Conservation (phyloP, 2,113 vertebrate genomes). For the Penelope pileata region DNA sequence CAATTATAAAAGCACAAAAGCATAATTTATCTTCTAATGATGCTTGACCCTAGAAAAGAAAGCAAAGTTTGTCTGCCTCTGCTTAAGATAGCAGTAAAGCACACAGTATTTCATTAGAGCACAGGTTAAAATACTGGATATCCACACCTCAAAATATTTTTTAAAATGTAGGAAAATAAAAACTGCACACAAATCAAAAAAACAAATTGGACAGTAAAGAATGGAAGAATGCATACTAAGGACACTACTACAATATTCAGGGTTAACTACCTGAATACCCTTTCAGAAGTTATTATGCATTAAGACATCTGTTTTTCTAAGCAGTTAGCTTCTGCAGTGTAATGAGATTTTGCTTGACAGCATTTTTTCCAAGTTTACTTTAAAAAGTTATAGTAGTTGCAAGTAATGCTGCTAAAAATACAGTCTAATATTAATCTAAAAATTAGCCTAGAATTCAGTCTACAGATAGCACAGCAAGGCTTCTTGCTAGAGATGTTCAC, state of each 20-base stretch:
- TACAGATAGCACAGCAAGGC: not conserved
- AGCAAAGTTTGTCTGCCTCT: not conserved
- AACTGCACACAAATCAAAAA: not conserved
- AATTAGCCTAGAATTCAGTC: not conserved
- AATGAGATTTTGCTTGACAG: not conserved
- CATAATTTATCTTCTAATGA: conserved; percentile 25
- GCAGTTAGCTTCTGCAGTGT: not conserved
- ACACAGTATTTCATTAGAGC: not conserved
- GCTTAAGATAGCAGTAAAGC: not conserved
- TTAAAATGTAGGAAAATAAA: not conserved
- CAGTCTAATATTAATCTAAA: not conserved
- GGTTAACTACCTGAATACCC: not conserved
- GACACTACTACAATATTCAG: not conserved
- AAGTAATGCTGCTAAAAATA: not conserved
- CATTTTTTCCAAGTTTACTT: not conserved
- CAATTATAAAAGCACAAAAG: not conserved
- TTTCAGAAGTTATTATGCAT: not conserved
- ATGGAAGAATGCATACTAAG: not conserved
- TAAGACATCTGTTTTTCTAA: not conserved
- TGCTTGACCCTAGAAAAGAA: not conserved
- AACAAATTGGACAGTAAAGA: not conserved
- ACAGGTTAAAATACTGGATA: not conserved
- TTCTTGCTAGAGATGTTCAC: not conserved
- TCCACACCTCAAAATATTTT: not conserved
- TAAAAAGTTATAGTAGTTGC: not conserved